phyloP scores from a whole-genome alignment of 2,797 vertebrate genomes.

The Tolypeutes matacus region DNA sequence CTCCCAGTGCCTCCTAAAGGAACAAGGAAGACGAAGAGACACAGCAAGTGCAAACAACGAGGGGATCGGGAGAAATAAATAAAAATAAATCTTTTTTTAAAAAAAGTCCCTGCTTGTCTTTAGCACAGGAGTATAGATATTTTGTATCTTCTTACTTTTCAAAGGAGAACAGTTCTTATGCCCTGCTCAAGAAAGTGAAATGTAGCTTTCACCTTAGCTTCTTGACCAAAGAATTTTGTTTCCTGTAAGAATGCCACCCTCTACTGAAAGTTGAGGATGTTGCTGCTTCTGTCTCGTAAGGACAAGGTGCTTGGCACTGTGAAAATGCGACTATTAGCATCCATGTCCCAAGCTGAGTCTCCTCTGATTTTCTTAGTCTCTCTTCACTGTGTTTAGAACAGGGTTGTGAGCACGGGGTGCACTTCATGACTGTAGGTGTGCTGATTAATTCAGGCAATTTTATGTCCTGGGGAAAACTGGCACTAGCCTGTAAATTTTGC shows the following conservation, averaged over 20 bases:
- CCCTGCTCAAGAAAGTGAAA: background rate
- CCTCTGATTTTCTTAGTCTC: conserved; percentile 35
- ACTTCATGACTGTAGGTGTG: background rate
- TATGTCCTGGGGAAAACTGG: background rate
- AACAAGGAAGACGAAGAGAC: too few species aligned
- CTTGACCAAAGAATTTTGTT: conserved; percentile 36
- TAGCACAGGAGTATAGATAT: background rate
- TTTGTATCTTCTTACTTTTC: conserved; percentile 50
- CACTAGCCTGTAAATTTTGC: background rate
- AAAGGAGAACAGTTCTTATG: background rate
- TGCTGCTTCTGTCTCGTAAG: conserved; percentile 30
- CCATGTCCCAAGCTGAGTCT: background rate
- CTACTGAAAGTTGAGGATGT: conserved; percentile 63
- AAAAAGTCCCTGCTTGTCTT: background rate
- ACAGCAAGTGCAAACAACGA: too few species aligned
- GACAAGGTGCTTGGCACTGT: background rate
- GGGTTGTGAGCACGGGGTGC: background rate
- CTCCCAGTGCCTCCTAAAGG: too few species aligned
- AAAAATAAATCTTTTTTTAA: too few species aligned
- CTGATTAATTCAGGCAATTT: conserved; percentile 19
- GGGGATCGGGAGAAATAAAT: too few species aligned
- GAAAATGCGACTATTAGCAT: conserved; percentile 25
- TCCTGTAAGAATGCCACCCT: conserved; percentile 54
- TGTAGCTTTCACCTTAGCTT: conserved; percentile 41
- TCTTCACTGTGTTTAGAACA: background rate